A percentile compares a stretch with the other conserved stretches of the same genome.
Evolutionary conservation across 2,797 vertebrate species (phyloP).

Genomic region (Pantherophis vulpinus): DNA sequence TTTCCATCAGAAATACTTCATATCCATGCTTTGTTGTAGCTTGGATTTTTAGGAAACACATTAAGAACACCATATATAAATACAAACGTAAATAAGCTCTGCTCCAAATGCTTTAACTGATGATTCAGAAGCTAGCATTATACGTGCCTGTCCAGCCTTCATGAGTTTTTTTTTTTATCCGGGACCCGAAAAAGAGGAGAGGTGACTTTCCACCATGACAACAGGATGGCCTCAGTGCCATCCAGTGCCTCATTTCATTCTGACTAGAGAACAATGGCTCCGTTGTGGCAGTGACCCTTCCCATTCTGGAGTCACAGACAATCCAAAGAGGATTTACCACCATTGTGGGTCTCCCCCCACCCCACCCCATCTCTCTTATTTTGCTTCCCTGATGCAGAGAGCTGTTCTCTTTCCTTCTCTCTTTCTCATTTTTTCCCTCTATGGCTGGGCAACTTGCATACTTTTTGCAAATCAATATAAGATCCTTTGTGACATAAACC

Average conservation of each 20-base stretch:
- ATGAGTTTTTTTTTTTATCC: background rate
- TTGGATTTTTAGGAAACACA: background rate
- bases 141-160: background rate
- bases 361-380: background rate
- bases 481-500: background rate
- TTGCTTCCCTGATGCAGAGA: constrained; percentile 3
- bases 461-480: constrained; percentile 27
- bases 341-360: background rate
- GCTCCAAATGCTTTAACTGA: background rate
- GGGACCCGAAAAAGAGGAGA: background rate
- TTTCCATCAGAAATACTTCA: background rate
- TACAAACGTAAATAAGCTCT: background rate
- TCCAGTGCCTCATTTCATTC: background rate
- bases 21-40: background rate
- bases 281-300: background rate
- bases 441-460: background rate
- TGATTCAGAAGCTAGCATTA: background rate
- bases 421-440: no score
- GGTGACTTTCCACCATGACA: background rate
- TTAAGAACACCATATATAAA: background rate
- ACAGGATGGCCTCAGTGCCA: background rate
- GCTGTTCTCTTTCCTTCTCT: rapidly evolving
- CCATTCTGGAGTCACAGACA: background rate
- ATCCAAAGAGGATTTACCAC: constrained; percentile 16
- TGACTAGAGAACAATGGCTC: rapidly evolving